Base-by-base conservation (phyloP, 2,797 vertebrate species). In the Trematomus bernacchii region DNA sequence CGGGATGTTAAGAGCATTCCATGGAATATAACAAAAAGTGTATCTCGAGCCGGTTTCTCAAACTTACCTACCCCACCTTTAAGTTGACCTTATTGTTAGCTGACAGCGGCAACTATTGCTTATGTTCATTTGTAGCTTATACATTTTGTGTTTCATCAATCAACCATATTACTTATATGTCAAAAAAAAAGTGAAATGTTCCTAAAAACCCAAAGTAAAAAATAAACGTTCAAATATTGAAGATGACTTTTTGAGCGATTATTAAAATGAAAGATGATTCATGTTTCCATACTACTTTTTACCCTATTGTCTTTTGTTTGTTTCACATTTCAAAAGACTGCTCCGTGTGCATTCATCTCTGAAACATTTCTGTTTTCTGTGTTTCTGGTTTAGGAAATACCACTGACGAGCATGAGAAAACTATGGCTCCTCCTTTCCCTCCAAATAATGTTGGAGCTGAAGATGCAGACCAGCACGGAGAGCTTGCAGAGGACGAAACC, bases 351-450 rank as follows among this genome's bases (percentile, higher is more conserved):
- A 7, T 44, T 18, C 0, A 57, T 51, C 7, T 33, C 33, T 33
- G 5, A 33, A 33, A 33, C 33, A 43, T 43, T 58, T 62, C 13
- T 10, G 1, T 52, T 59, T 58, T 67, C 16, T 63, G 12, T 30
- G 13, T 40, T 42, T 66, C 13, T 11, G 21, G 1, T 47, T 71
- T 21, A 4, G 6, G 21, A 19, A 42, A 33, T 4, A 19, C 10
- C 2, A 12, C 19, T 48, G 23, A 12, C 0, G 3, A 48, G 15
- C 5, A 3, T 0, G 4, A 7, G 10, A n/a, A 16, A 33, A 6
- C 19, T 8, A 10, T 0, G 0, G 16, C 12, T 37, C 14, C 10
- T 46, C 13, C 15, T 10, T 1, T 15, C 9, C 1, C 2, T 44
- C 12, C 9, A n/a, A 61, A 4, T 33, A 54, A 23, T 27, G 2